Conservation (phyloP, 1,140 invertebrate genomes). For the Pseudomyrmex flavicornis region DNA sequence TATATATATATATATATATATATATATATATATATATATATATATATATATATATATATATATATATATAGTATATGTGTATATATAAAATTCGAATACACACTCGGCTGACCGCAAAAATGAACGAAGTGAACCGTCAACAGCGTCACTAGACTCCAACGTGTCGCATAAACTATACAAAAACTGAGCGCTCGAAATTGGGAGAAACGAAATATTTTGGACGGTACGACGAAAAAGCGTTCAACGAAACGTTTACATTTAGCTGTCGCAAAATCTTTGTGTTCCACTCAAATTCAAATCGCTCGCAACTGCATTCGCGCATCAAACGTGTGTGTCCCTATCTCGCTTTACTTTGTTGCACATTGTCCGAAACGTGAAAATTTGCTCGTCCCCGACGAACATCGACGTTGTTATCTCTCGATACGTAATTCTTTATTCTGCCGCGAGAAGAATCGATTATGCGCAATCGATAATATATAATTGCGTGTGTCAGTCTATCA, state of each 20-base stretch:
- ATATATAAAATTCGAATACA: slow-evolving; percentile 74
- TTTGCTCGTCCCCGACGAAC: neutral
- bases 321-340: neutral
- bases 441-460: neutral
- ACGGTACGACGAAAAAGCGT: slow-evolving; percentile 80
- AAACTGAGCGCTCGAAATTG: slow-evolving; percentile 77
- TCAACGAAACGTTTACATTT: slow-evolving; percentile 69
- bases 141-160: slow-evolving; percentile 77
- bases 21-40: slow-evolving; percentile 65
- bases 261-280: slow-evolving; percentile 67
- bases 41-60: slow-evolving; percentile 62
- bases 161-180: slow-evolving; percentile 81
- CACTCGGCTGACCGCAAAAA: slow-evolving; percentile 75
- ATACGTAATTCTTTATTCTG: neutral
- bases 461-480: neutral
- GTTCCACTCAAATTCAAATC: slow-evolving; percentile 67
- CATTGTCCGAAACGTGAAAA: neutral
- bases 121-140: slow-evolving; percentile 76
- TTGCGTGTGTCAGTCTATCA: neutral
- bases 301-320: slow-evolving; percentile 53
- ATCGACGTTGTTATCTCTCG: neutral
- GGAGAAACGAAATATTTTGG: slow-evolving; percentile 79
- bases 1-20: too few species aligned
- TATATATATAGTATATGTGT: slow-evolving; percentile 70
- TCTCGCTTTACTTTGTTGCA: neutral